These are phyloP conservation scores for Dendrocincla fuliginosa DNA, from an alignment of 2,797 vertebrate genomes.

Conservation along the genomic window DNA sequence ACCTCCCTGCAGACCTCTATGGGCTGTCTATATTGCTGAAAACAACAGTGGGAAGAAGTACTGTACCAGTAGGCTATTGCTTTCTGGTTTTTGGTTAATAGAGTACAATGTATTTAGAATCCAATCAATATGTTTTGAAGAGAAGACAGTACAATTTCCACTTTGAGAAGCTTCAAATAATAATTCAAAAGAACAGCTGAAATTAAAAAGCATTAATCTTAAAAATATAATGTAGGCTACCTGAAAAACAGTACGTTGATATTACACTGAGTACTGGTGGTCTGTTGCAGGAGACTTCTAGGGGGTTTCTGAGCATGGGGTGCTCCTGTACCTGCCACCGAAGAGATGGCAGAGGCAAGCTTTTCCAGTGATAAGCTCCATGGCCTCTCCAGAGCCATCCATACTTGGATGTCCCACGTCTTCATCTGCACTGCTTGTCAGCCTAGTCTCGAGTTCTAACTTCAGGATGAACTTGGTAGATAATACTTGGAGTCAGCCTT, in stretches of 20 bases:
- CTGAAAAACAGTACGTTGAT: not conserved
- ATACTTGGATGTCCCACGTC: not conserved
- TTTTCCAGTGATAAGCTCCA: rapidly evolving
- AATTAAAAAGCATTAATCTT: not conserved
- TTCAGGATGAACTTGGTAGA: not conserved
- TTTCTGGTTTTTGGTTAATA: not conserved
- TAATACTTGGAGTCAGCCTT: not conserved
- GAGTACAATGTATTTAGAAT: not conserved
- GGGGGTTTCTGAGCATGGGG: rapidly evolving
- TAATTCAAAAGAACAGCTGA: not conserved
- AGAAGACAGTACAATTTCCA: not conserved
- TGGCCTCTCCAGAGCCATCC: not conserved
- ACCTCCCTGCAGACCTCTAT: not conserved
- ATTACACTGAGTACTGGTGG: not conserved
- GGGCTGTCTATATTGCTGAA: not conserved
- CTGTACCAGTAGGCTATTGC: not conserved
- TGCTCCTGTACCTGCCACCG: not conserved
- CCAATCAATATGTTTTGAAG: not conserved
- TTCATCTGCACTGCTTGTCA: not conserved
- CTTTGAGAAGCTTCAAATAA: not conserved
- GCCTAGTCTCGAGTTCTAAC: not conserved
- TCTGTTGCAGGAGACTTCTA: not conserved
- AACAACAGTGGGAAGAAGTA: not conserved
- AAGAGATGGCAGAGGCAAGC: not conserved
- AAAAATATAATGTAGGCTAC: not conserved